These are phyloP conservation scores for Athalia cordata DNA, from an alignment of 2,888 invertebrate genomes.

Conservation along the genomic window DNA sequence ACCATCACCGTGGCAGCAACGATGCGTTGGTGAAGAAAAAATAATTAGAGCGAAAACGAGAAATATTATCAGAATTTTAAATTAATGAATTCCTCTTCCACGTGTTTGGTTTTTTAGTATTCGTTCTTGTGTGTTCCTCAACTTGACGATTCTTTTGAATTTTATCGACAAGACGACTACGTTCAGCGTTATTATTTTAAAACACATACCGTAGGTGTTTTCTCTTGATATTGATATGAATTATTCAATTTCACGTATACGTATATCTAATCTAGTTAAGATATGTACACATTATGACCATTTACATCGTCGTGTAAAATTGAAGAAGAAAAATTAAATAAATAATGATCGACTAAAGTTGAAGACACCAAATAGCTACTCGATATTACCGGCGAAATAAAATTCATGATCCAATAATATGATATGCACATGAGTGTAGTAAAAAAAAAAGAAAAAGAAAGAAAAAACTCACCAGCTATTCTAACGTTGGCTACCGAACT, in stretches of 20 bases:
- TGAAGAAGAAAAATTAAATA: background rate
- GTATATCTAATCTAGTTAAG: too few species aligned
- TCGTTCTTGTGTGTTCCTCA: background rate
- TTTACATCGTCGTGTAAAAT: background rate
- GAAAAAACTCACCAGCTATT: constrained; percentile 78
- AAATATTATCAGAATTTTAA: constrained; percentile 26
- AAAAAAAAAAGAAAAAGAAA: background rate
- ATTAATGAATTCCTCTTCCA: constrained; percentile 40
- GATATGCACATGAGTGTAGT: background rate
- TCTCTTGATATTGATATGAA: background rate
- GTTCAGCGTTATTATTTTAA: background rate
- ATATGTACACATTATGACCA: background rate
- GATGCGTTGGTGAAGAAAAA: background rate
- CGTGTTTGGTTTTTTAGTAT: background rate
- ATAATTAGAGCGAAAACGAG: constrained; percentile 1
- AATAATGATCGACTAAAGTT: background rate
- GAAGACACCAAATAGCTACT: too few species aligned
- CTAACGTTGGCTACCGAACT: constrained; percentile 82
- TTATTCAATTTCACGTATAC: constrained; percentile 25
- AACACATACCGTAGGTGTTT: background rate
- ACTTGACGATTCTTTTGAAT: background rate
- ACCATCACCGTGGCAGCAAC: background rate
- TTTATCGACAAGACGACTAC: constrained; percentile 8
- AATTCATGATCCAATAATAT: background rate
- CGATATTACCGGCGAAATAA: background rate